A percentile compares a stretch with the other conserved stretches of the same genome.
phyloP scores from a whole-genome alignment of 1,140 invertebrate species.

The Drosophila triauraria region DNA sequence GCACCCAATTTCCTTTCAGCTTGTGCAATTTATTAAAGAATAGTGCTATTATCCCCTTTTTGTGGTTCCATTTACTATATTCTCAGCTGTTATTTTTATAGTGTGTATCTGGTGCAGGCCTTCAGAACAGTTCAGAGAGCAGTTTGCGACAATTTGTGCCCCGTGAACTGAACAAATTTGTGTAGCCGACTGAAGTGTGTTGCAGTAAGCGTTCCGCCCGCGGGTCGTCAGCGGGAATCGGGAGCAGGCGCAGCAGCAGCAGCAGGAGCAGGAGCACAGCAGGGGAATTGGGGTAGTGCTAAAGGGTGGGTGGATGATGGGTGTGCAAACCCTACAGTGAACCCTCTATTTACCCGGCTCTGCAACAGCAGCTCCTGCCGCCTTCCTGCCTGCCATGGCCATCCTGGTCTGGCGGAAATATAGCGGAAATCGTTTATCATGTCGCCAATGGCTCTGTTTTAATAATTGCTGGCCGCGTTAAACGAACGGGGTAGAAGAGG shows the following conservation, averaged over 20 bases:
- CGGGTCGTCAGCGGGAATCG: slow-evolving; percentile 9
- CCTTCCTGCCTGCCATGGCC: slow-evolving; percentile 12
- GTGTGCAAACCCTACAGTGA: slow-evolving; percentile 20
- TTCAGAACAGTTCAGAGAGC: slow-evolving; percentile 3
- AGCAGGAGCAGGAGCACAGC: background rate
- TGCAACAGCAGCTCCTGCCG: background rate
- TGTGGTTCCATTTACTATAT: background rate
- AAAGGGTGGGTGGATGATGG: background rate
- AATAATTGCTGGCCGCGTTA: slow-evolving; percentile 72
- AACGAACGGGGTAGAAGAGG: slow-evolving; percentile 7
- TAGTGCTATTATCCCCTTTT: background rate
- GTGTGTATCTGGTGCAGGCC: background rate
- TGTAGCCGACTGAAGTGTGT: slow-evolving; percentile 63
- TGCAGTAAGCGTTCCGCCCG: slow-evolving; percentile 57
- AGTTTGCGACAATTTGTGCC: slow-evolving; percentile 35
- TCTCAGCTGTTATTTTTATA: slow-evolving; percentile 7
- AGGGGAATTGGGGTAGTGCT: slow-evolving; percentile 9
- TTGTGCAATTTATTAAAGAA: background rate
- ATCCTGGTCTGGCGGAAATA: slow-evolving; percentile 61
- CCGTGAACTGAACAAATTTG: slow-evolving; percentile 41
- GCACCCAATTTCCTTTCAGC: background rate
- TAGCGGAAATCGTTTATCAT: slow-evolving; percentile 83
- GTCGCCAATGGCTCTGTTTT: slow-evolving; percentile 81
- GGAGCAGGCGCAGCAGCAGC: slow-evolving; percentile 1
- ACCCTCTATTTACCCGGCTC: slow-evolving; percentile 18